Base-by-base conservation (phyloP, 2,797 vertebrate species). In the Danio choprae region DNA sequence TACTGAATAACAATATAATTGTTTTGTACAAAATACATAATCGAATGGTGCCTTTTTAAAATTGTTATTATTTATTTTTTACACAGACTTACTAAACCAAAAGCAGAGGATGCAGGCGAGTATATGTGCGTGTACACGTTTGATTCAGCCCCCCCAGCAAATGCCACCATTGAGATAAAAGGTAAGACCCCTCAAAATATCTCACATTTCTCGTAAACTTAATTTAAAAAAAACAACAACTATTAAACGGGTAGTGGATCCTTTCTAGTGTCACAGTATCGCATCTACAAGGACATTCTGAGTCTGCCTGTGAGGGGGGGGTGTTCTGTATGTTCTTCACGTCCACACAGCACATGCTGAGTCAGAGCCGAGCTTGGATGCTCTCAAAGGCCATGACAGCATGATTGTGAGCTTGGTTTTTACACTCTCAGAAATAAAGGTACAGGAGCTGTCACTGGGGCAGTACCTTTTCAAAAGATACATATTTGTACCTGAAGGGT, bases 71-170 rank as follows among this genome's bases (percentile, higher is more conserved):
- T 29, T 22, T 46, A 40, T 84, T 18, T 16, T 82, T 84, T 87
- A 81, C 86, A 62, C 95, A 99, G 98, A 88, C 92, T 98, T 87
- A 64, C 1, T n/a, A 98, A 95, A 89, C 95, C 97, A 55, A 93
- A 95, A 89, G 90, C 93, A 80, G 97, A 98, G 0, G 93, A 95
- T 68, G 96, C 98, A 0, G 98, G 95, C 29, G 90, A 97, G 86
- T 99, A 99, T 90, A 93, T 94, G 92, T 99, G 98, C 43, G 95
- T 99, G 69, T 99, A 92, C 90, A 93, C 90, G 74, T 97, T 98
- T 77, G 65, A 90, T 3, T 83, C 16, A 77, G 86, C 90, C 18
- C 95, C 95, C 20, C n/a, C 92, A 72, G 96, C 93, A 87, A 99
- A 98, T 63, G 95, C 95, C 90, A 96, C 95, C 88, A 98, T 99